phyloP scores from a whole-genome alignment of 2,888 invertebrate species.

The Teleiodes luculella region DNA sequence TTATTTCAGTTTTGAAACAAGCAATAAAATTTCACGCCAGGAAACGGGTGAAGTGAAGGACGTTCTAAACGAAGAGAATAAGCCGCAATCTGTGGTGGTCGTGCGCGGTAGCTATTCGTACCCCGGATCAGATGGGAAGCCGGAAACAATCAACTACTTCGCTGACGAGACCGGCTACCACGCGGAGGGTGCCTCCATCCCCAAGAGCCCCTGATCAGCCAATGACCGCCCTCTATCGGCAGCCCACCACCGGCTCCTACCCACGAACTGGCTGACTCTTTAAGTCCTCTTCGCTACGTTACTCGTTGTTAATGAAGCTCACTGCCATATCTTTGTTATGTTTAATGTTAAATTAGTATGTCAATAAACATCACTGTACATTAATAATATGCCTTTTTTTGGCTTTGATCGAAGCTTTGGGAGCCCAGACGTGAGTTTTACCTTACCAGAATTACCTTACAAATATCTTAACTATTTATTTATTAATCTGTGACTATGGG shows the following conservation, averaged over 20 bases:
- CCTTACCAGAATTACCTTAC: too few species aligned
- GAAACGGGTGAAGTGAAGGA: slow-evolving; percentile 68
- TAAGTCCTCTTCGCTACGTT: slow-evolving; percentile 20
- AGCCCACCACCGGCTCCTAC: slow-evolving; percentile 11
- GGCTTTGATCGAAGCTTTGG: too few species aligned
- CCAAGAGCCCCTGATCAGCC: slow-evolving; percentile 55
- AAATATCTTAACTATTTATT: too few species aligned
- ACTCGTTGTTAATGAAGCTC: slow-evolving; percentile 35
- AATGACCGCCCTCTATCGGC: slow-evolving; percentile 16
- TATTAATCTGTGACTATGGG: too few species aligned
- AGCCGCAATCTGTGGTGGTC: slow-evolving; percentile 73
- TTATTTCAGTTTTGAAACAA: slow-evolving; percentile 69
- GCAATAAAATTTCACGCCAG: slow-evolving; percentile 74
- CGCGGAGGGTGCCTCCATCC: slow-evolving; percentile 80
- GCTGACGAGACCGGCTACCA: slow-evolving; percentile 83
- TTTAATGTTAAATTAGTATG: neutral
- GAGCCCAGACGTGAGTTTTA: too few species aligned
- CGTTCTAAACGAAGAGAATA: slow-evolving; percentile 75
- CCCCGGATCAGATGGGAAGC: slow-evolving; percentile 73
- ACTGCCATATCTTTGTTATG: slow-evolving; percentile 51
- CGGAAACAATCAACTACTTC: slow-evolving; percentile 68
- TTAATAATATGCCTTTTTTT: neutral
- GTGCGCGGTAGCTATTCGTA: slow-evolving; percentile 80
- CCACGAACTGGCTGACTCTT: too few species aligned
- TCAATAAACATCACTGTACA: slow-evolving; percentile 5